phyloP scores from a whole-genome alignment of 2,888 invertebrate species.

The Leucozona laternaria region DNA sequence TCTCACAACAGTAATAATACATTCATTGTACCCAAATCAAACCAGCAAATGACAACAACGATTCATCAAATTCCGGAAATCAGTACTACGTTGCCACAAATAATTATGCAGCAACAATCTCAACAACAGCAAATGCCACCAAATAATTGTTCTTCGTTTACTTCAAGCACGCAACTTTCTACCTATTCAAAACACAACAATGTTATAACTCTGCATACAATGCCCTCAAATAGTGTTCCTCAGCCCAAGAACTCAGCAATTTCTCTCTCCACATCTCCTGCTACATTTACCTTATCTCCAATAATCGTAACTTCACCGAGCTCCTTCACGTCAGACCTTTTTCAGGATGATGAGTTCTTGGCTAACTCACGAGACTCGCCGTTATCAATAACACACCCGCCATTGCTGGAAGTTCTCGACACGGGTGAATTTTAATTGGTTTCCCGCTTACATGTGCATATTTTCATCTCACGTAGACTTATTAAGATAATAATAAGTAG shows the following conservation, averaged over 20 bases:
- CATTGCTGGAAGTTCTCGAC: slow-evolving; percentile 64
- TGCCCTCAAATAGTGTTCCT: slow-evolving; percentile 70
- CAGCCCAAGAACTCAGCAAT: slow-evolving; percentile 64
- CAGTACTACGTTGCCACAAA: slow-evolving; percentile 77
- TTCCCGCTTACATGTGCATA: slow-evolving; percentile 46
- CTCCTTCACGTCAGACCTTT: slow-evolving; percentile 76
- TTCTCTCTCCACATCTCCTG: slow-evolving; percentile 66
- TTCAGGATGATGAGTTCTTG: slow-evolving; percentile 70
- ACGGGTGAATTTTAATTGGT: slow-evolving; percentile 65
- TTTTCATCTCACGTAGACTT: slow-evolving; percentile 37
- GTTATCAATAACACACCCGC: slow-evolving; percentile 60
- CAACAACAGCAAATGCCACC: slow-evolving; percentile 70
- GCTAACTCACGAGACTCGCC: slow-evolving; percentile 57
- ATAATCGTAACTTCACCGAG: slow-evolving; percentile 80
- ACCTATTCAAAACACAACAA: slow-evolving; percentile 72
- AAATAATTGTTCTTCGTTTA: slow-evolving; percentile 52
- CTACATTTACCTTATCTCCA: slow-evolving; percentile 78
- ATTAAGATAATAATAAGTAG: slow-evolving; percentile 42
- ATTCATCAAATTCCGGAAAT: slow-evolving; percentile 77
- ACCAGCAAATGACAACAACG: slow-evolving; percentile 65
- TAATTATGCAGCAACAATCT: slow-evolving; percentile 76
- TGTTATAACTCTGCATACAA: slow-evolving; percentile 77
- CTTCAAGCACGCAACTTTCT: slow-evolving; percentile 51
- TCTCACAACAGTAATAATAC: slow-evolving; percentile 77
- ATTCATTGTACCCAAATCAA: slow-evolving; percentile 63